phyloP scores from a whole-genome alignment of 23 tunicate species.

The Phallusia fumigata region DNA sequence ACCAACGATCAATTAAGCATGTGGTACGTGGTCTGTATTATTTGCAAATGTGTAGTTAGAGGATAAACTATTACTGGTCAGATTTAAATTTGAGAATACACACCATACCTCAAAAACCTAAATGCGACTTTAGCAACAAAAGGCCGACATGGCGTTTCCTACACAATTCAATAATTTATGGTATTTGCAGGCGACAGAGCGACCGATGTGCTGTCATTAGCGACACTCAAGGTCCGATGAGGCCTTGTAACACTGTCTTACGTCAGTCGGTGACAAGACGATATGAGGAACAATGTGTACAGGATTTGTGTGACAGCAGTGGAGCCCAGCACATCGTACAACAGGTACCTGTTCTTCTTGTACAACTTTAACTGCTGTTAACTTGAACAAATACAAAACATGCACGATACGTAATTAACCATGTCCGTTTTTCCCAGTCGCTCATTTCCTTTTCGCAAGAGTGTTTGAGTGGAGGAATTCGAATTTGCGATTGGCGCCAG shows the following conservation, averaged over 20 bases:
- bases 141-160: too few relatives aligned
- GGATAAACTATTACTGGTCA: too few relatives aligned
- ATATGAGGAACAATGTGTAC: constrained; percentile 35
- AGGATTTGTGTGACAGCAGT: constrained; percentile 35
- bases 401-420: too few relatives aligned
- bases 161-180: too few relatives aligned
- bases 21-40: constrained; percentile 3
- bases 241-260: constrained; percentile 22
- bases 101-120: too few relatives aligned
- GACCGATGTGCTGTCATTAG: constrained; percentile 47
- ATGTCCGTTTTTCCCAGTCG: constrained; percentile 21
- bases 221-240: constrained; percentile 22
- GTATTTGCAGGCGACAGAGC: constrained; percentile 18
- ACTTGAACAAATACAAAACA: too few relatives aligned
- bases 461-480: constrained; percentile 26
- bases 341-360: constrained; percentile 7
- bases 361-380: too few relatives aligned
- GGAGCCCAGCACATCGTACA: constrained; percentile 18
- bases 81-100: too few relatives aligned
- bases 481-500: constrained; percentile 52
- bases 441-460: constrained; percentile 42
- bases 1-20: constrained; percentile 10
- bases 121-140: too few relatives aligned
- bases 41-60: too few relatives aligned
- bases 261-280: constrained; percentile 3